phyloP scores from a whole-genome alignment of 1,140 invertebrate genomes.

The Radopholus similis region DNA sequence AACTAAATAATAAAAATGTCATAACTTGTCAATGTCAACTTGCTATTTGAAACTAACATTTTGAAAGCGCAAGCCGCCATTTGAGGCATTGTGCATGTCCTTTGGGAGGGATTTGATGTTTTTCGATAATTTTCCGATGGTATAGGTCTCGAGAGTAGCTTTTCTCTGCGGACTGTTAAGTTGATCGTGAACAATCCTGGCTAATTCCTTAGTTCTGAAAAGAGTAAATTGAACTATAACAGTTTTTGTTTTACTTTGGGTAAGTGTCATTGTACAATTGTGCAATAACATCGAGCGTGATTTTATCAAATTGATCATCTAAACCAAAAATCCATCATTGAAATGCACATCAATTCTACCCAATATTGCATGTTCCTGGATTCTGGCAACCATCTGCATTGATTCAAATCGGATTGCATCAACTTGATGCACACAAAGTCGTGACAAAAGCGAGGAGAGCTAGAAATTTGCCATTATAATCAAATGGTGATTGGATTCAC shows the following conservation, averaged over 20 bases:
- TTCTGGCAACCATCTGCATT: neutral
- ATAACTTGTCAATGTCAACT: neutral
- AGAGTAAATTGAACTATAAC: neutral
- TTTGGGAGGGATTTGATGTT: constrained; percentile 1
- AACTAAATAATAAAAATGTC: constrained; percentile 2
- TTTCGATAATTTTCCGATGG: neutral
- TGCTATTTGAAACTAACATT: neutral
- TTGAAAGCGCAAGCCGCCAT: neutral
- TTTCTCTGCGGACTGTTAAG: neutral
- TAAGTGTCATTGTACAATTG: neutral
- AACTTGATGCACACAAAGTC: neutral
- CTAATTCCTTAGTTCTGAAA: neutral
- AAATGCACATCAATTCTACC: neutral
- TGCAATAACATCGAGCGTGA: neutral
- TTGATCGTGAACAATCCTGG: neutral
- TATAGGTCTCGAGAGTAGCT: neutral
- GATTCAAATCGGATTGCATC: constrained; percentile 5
- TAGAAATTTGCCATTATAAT: neutral
- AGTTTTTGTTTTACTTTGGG: neutral
- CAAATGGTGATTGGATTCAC: neutral
- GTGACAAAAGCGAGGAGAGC: neutral
- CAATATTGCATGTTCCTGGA: neutral
- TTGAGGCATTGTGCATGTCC: constrained; percentile 1
- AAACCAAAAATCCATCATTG: neutral
- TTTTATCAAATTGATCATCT: neutral